These are phyloP conservation scores for Latheticus oryzae DNA, from an alignment of 2,888 invertebrate genomes.

Conservation along the genomic window DNA sequence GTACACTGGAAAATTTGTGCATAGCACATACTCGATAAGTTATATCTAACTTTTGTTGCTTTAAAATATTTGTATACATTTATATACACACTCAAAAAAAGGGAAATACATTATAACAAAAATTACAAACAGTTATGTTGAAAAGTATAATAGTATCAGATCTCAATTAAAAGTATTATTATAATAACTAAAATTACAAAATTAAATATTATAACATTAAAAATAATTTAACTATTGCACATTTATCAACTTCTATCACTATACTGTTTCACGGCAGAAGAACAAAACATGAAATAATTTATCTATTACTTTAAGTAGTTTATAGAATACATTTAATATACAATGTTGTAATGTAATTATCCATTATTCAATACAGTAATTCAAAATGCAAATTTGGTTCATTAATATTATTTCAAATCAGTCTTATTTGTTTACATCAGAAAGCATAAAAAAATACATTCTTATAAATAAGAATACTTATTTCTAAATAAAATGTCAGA, in stretches of 20 bases:
- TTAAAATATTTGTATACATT: neutral
- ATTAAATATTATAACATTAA: slow-evolving; percentile 37
- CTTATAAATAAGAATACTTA: too few species aligned
- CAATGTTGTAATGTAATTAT: too few species aligned
- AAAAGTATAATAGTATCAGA: slow-evolving; percentile 16
- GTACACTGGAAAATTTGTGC: slow-evolving; percentile 39
- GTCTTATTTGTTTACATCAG: slow-evolving; percentile 41
- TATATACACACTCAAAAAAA: too few species aligned
- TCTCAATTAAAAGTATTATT: slow-evolving; percentile 14
- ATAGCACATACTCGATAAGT: slow-evolving; percentile 39
- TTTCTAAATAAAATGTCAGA: too few species aligned
- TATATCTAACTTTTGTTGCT: slow-evolving; percentile 2
- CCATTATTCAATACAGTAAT: slow-evolving; percentile 38
- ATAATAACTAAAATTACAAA: slow-evolving; percentile 40
- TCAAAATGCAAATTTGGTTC: slow-evolving; percentile 46
- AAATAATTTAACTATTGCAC: slow-evolving; percentile 41
- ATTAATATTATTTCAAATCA: slow-evolving; percentile 43
- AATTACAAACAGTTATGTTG: too few species aligned
- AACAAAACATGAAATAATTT: too few species aligned
- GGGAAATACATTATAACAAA: too few species aligned
- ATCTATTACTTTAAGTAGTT: too few species aligned
- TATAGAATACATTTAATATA: too few species aligned
- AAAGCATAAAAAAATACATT: slow-evolving; percentile 35
- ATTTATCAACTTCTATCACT: slow-evolving; percentile 36
- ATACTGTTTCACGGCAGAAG: too few species aligned